These are phyloP conservation scores for Amiota communis DNA, from an alignment of 2,888 invertebrate genomes.

Conservation along the genomic window DNA sequence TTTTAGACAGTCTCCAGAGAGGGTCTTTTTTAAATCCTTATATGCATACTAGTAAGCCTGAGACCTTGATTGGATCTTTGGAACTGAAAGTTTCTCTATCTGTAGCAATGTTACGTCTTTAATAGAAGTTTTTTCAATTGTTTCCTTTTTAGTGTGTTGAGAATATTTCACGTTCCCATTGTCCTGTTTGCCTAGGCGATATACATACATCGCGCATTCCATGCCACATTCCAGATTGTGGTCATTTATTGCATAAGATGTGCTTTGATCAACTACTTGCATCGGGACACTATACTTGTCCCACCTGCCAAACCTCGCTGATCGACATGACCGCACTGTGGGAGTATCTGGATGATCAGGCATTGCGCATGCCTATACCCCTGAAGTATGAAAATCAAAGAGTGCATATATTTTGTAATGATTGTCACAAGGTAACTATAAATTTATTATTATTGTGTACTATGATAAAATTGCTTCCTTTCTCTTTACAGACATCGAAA, in stretches of 20 bases:
- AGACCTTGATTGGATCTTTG: no score
- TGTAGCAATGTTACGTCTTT: no score
- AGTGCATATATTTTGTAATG: conserved; percentile 90
- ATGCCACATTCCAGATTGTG: conserved; percentile 91
- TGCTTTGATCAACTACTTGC: conserved; percentile 84
- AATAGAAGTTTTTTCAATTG: conserved; percentile 11
- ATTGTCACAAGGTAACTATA: conserved; percentile 86
- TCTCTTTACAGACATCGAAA: conserved; percentile 79
- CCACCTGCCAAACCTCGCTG: conserved; percentile 90
- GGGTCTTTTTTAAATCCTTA: no score
- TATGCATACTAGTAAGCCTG: no score
- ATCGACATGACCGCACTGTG: conserved; percentile 86
- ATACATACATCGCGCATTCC: conserved; percentile 92
- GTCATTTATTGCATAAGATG: conserved; percentile 88
- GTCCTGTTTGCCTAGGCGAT: conserved; percentile 91
- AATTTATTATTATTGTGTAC: no score
- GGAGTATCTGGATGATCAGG: conserved; percentile 86
- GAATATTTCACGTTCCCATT: conserved; percentile 89
- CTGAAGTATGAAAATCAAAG: conserved; percentile 85
- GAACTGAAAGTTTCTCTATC: no score
- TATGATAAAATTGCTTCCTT: conserved; percentile 29
- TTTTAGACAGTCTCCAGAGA: no score
- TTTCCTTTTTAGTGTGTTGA: conserved; percentile 83
- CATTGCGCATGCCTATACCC: conserved; percentile 88
- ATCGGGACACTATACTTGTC: conserved; percentile 90